A percentile compares a stretch with the other conserved stretches of the same genome.
These are phyloP conservation scores for Unio pictorum DNA, from an alignment of 2,888 invertebrate species.

Conservation along the genomic window DNA sequence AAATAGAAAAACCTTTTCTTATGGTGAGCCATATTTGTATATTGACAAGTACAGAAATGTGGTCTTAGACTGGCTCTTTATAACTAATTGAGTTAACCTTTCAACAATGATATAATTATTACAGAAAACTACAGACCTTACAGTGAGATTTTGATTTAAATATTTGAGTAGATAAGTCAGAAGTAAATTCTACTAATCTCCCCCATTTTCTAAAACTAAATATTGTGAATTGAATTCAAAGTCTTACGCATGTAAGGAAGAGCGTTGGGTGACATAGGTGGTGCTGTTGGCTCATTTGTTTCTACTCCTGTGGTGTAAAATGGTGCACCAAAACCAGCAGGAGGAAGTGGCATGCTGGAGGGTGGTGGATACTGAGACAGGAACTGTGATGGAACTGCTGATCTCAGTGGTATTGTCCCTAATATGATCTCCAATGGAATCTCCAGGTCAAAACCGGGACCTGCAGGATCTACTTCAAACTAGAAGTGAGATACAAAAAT, in stretches of 20 bases:
- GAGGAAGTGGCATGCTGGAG: neutral
- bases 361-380: slow-evolving; percentile 12
- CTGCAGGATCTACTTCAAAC: slow-evolving; percentile 59
- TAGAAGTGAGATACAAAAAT: slow-evolving; percentile 21
- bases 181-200: too few relatives aligned
- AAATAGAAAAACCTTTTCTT: too few relatives aligned
- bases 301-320: neutral
- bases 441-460: slow-evolving; percentile 56
- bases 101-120: too few relatives aligned
- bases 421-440: slow-evolving; percentile 64
- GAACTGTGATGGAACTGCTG: slow-evolving; percentile 33
- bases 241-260: slow-evolving; percentile 11
- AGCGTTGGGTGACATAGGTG: neutral
- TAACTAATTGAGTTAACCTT: too few relatives aligned
- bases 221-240: neutral
- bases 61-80: too few relatives aligned
- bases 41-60: too few relatives aligned
- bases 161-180: too few relatives aligned
- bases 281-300: slow-evolving; percentile 6
- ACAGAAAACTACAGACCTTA: too few relatives aligned
- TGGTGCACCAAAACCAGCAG: neutral
- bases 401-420: slow-evolving; percentile 60
- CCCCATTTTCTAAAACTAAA: too few relatives aligned
- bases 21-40: too few relatives aligned
- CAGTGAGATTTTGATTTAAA: too few relatives aligned